phyloP scores from a whole-genome alignment of 2,888 invertebrate species.

The Morinoia aosen region DNA sequence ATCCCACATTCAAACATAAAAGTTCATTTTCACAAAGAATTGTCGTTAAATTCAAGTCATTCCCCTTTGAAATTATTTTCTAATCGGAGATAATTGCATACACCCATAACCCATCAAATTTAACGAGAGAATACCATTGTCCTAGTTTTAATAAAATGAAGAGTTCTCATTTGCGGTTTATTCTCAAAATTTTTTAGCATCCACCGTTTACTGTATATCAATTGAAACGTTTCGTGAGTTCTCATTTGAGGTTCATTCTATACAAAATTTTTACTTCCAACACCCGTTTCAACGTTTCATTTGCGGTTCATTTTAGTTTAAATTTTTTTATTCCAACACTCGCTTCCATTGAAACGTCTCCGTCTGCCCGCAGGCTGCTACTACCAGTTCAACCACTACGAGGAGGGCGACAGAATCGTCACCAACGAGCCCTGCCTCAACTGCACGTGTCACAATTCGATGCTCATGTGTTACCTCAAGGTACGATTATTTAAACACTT shows the following conservation, averaged over 20 bases:
- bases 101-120: neutral
- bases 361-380: slow-evolving; percentile 79
- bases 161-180: neutral
- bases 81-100: neutral
- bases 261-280: too few relatives aligned
- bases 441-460: slow-evolving; percentile 94
- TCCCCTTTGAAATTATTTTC: neutral
- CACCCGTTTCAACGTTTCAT: too few relatives aligned
- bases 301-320: too few relatives aligned
- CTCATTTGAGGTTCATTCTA: too few relatives aligned
- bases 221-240: too few relatives aligned
- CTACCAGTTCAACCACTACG: slow-evolving; percentile 94
- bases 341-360: neutral
- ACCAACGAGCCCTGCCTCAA: slow-evolving; percentile 96
- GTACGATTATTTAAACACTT: slow-evolving; percentile 54
- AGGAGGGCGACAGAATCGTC: slow-evolving; percentile 92
- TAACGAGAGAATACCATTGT: neutral
- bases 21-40: neutral
- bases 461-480: slow-evolving; percentile 94
- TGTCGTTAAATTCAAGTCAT: neutral
- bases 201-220: too few relatives aligned
- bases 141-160: neutral
- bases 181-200: neutral
- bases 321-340: too few relatives aligned
- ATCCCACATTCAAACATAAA: too few relatives aligned